Conservation (phyloP, 2,888 invertebrate species). For the Ceraclea dissimilis region DNA sequence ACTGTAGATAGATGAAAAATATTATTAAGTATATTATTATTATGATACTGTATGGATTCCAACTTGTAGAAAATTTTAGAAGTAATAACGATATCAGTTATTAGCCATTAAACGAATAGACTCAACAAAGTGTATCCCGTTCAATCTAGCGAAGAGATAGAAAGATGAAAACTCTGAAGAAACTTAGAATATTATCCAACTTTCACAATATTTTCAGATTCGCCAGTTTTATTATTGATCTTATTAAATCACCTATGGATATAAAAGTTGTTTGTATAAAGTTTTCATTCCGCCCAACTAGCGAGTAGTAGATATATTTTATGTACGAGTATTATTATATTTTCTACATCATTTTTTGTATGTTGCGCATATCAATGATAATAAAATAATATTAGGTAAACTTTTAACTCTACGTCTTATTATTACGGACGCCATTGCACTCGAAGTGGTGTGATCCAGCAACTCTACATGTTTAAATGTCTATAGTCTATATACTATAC, state of each 20-base stretch:
- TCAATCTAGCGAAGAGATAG: background rate
- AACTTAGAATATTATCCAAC: conserved; percentile 23
- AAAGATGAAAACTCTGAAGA: conserved; percentile 5
- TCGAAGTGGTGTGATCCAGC: too few relatives aligned
- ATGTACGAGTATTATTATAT: too few relatives aligned
- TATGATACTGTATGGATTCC: too few relatives aligned
- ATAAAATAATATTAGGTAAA: too few relatives aligned
- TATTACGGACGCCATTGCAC: too few relatives aligned
- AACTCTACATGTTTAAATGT: too few relatives aligned
- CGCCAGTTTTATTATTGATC: conserved; percentile 21
- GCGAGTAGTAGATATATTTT: background rate
- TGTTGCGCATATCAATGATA: too few relatives aligned
- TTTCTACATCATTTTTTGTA: too few relatives aligned
- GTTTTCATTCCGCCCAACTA: conserved; percentile 10
- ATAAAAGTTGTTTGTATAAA: conserved; percentile 23
- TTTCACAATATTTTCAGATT: conserved; percentile 25
- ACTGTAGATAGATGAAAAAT: too few relatives aligned
- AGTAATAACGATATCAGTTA: conserved; percentile 24
- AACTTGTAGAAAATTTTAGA: conserved; percentile 15
- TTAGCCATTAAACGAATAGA: conserved; percentile 26
- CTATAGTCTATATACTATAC: too few relatives aligned
- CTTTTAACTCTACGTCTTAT: too few relatives aligned
- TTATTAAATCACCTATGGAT: conserved; percentile 26
- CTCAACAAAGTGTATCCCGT: conserved; percentile 8
- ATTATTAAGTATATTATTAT: too few relatives aligned